Base-by-base conservation (phyloP, 2,113 vertebrate genomes). In the Acinonyx jubatus region DNA sequence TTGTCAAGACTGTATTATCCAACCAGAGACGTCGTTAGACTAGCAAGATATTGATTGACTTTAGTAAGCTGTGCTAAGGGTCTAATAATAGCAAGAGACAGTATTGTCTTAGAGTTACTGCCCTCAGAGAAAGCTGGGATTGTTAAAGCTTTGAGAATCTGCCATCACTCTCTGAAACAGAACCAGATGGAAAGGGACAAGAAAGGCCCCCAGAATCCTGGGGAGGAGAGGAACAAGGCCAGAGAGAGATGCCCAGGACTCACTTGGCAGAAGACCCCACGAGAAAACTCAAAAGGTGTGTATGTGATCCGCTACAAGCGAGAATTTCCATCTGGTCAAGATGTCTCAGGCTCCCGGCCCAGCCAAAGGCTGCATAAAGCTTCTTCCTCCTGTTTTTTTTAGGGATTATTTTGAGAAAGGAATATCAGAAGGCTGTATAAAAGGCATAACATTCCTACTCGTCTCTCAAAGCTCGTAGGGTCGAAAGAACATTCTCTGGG, bases 231-330 rank as follows among this genome's bases (percentile, higher is more conserved):
- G 25, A 63, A 15, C 55, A 27, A 63, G 57, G 31, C 12, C 63
- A 1, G 7, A 4, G 21, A 27, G 9, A 25, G 45, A 65, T 1
- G 7, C 25, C 3, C 7, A n/a, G 41, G 36, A 2, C 10, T 66
- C 80, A 13, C 14, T 18, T 15, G 2, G 18, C 27, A 19, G 79
- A 45, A 81, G 48, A 11, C 7, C 8, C 18, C 7, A 3, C 0
- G 18, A 66, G 63, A 27, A 41, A 36, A 80, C 3, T 12, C 76
- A 25, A 31, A 63, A 8, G 23, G n/a, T 25, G 25, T 12, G 25
- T 41, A 7, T 1, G 0, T 12, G 15, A 33, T 25, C 11, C 0
- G 0, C 19, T 6, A 19, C 12, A 55, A 50, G 31, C 19, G 29
- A 45, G 65, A 4, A 29, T 12, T 79, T 19, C 52, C n/a, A 27